Evolutionary conservation across 2,113 vertebrate genomes (phyloP), one percentile per base, ranked within the genome.

Genomic region (Panurus biarmicus): DNA sequence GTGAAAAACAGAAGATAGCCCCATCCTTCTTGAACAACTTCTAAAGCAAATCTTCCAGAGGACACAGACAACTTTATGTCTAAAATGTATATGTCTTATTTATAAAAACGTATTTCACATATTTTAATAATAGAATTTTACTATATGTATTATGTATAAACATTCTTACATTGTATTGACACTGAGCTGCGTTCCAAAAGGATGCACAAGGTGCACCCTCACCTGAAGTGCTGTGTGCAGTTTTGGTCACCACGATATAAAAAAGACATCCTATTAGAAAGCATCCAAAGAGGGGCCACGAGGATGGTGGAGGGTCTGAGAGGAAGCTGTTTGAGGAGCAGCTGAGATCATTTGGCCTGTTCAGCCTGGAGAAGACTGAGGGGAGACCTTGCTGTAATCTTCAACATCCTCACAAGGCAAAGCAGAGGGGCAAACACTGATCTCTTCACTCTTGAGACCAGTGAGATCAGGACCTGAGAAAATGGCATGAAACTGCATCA

Each of bases 401-500:
- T 10, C 45, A 53, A 40, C 38, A 40, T 15, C 20, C 24, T 47
- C 10, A 11, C 1, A 1, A 45, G 13, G 50, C n/a, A 38, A 67
- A 38, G 53, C 8, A 2, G 28, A 60, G 38, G 6, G 13, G 24
- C n/a, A 51, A 45, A 2, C 15, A 67, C 13, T 24, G 24, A 60
- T 14, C 33, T 45, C 44, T 51, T 44, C 19, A 16, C 60, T 45
- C 10, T 56, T 8, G n/a, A 25, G 16, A 60, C 23, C n/a, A 53
- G 53, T 8, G 38, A 67, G n/a, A n/a, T n/a, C 61, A 74, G 45
- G 8, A 60, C 9, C 19, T 3, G 1, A 73, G 51, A 18, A 11
- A 66, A 66, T 0, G 0, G 36, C 33, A 12, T 17, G 12, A 73
- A 73, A 14, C 15, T 58, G 7, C 0, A 2, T 16, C 33, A 50